A percentile compares a stretch with the other conserved stretches of the same genome.
Conservation (phyloP, 1,140 invertebrate genomes). For the Drosophila repletoides region DNA sequence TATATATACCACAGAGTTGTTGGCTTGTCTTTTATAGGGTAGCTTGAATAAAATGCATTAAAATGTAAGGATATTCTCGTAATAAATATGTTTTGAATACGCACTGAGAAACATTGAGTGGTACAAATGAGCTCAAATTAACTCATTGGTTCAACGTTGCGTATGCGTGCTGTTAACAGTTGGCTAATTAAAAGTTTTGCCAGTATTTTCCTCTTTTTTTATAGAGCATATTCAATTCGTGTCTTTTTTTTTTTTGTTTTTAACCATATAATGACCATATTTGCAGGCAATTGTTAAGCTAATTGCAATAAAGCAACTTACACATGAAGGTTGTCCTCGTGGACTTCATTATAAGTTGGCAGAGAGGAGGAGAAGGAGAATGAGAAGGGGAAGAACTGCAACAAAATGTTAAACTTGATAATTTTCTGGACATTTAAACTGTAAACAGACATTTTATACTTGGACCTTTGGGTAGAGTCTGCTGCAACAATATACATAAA, state of each 20-base stretch:
- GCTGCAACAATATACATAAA: conserved; percentile 70
- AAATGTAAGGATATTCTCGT: neutral
- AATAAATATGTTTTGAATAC: conserved; percentile 28
- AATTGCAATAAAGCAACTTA: conserved; percentile 61
- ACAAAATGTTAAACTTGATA: conserved; percentile 70
- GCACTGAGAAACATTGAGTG: conserved; percentile 17
- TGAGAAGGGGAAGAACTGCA: too few species aligned
- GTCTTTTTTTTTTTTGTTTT: conserved; percentile 3
- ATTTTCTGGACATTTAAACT: conserved; percentile 75
- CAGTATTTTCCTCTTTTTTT: conserved; percentile 10
- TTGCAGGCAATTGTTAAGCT: conserved; percentile 51
- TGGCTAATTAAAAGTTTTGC: conserved; percentile 68
- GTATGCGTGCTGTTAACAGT: conserved; percentile 55
- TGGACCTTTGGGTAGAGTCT: conserved; percentile 38
- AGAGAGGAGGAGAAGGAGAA: too few species aligned
- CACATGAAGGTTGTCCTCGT: conserved; percentile 31
- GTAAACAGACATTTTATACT: conserved; percentile 70
- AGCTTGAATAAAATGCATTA: conserved; percentile 15
- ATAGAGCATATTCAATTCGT: conserved; percentile 18
- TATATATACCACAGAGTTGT: too few species aligned
- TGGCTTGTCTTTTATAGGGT: neutral
- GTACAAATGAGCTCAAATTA: neutral
- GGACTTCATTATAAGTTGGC: conserved; percentile 72
- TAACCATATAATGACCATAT: conserved; percentile 1
- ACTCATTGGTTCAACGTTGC: conserved; percentile 37